Evolutionary conservation across 2,113 vertebrate species (phyloP).

Genomic region (Actinemys pallida): DNA sequence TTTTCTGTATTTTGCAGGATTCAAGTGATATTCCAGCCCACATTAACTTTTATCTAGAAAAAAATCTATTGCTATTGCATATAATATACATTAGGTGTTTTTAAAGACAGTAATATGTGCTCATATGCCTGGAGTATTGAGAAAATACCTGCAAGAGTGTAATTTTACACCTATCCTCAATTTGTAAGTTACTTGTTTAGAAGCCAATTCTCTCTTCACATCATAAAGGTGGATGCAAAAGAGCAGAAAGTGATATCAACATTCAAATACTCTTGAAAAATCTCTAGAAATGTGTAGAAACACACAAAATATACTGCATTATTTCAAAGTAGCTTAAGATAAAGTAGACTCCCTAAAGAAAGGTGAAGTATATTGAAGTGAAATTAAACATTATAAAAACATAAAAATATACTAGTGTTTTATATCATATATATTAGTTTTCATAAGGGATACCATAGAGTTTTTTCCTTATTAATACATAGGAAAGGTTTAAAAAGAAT

Average conservation of each 20-base stretch:
- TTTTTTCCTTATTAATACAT: slow-evolving; percentile 23
- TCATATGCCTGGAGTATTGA: neutral
- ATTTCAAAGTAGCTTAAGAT: slow-evolving; percentile 36
- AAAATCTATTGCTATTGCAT: neutral
- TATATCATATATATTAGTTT: slow-evolving; percentile 3
- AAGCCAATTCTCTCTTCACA: slow-evolving; percentile 19
- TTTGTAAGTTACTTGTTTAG: neutral
- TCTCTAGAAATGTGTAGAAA: slow-evolving; percentile 10
- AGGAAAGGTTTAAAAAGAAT: slow-evolving; percentile 25
- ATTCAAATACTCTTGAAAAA: slow-evolving; percentile 32
- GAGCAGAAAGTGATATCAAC: slow-evolving; percentile 31
- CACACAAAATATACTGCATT: neutral
- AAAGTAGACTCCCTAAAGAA: slow-evolving; percentile 19
- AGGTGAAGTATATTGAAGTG: neutral
- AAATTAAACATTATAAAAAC: slow-evolving; percentile 19
- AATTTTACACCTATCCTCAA: neutral
- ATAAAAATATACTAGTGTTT: slow-evolving; percentile 50
- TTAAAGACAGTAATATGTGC: neutral
- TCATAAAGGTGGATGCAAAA: neutral
- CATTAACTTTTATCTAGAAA: neutral
- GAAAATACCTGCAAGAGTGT: neutral
- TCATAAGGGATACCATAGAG: neutral
- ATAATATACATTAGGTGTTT: neutral
- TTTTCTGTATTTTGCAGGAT: neutral
- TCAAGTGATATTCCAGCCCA: neutral